Evolutionary conservation across 2,113 vertebrate species (phyloP), one percentile per base, ranked within the genome.

Genomic region (Bambusicola thoracicus): DNA sequence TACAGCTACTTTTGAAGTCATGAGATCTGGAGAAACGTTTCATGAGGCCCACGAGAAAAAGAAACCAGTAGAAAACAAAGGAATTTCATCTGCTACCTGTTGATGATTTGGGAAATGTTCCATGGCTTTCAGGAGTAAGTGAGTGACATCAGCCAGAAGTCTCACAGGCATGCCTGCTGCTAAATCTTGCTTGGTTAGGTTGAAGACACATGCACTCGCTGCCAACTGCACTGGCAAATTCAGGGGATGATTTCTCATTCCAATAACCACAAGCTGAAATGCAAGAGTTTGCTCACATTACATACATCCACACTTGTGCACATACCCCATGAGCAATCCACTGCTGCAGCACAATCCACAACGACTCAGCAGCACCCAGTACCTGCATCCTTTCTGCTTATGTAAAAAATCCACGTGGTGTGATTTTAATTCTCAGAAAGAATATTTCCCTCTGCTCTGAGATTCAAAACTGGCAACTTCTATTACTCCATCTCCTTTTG

Each of bases 31-130:
- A 66, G 24, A 75, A 85, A 79, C 3, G 6, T 69, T 88, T 21
- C 36, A 3, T 22, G 63, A 81, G 29, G 3, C 20, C 48, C 72
- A 15, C 11, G 5, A 41, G 70, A 56, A n/a, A 74, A 27, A 69
- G 44, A 85, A 59, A 0, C 6, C 7, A 58, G 38, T 2, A 49
- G 66, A 41, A 55, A 61, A 75, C 18, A n/a, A 69, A 13, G 21
- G 2, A 38, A 40, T 3, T 11, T 6, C 8, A 6, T 55, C 24
- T 53, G 5, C 91, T 97, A 98, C 98, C 98, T 98, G 99, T 66
- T 99, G 99, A 94, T 99, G 99, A 89, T 99, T 99, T 51, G 99
- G 99, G 93, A 99, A 99, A 68, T 99, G 99, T 95, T 99, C 99
- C 99, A 99, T 99, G 93, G 99, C 99, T 95, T 99, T 99, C 79